Evolutionary conservation across 2,797 vertebrate genomes (phyloP).

Genomic region (Crax fasciolata): DNA sequence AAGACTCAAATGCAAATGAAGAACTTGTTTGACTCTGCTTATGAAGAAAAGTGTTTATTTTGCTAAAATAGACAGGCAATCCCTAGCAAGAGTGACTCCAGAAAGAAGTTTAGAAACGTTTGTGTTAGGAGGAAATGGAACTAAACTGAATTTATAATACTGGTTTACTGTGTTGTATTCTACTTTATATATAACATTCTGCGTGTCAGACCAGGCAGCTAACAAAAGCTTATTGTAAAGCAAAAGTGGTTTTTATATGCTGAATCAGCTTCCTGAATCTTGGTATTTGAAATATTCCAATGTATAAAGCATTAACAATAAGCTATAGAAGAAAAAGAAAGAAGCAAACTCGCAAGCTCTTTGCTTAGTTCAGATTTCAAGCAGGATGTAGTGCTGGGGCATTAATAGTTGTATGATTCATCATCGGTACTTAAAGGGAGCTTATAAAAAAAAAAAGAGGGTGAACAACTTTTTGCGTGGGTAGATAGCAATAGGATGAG

Average conservation of each 20-base stretch:
- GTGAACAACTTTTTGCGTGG: too few species aligned
- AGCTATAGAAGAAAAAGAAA: background rate
- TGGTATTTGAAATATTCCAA: background rate
- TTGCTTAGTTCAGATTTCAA: background rate
- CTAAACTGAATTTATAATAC: background rate
- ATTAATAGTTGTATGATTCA: background rate
- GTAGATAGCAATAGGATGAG: too few species aligned
- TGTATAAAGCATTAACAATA: background rate
- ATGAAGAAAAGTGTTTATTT: background rate
- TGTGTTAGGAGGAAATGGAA: background rate
- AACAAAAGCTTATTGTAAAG: background rate
- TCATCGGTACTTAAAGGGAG: background rate
- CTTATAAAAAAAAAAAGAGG: too few species aligned
- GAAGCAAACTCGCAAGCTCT: accelerated
- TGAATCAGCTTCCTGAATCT: background rate
- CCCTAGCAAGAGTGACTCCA: background rate
- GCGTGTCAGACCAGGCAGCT: background rate
- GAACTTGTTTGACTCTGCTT: background rate
- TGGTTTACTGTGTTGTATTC: background rate
- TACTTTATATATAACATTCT: background rate
- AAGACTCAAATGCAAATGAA: background rate
- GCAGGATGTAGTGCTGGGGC: background rate
- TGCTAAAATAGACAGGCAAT: background rate
- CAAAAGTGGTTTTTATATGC: background rate
- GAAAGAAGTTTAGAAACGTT: background rate